Base-by-base conservation (phyloP, 2,797 vertebrate species). In the Alcedo atthis region DNA sequence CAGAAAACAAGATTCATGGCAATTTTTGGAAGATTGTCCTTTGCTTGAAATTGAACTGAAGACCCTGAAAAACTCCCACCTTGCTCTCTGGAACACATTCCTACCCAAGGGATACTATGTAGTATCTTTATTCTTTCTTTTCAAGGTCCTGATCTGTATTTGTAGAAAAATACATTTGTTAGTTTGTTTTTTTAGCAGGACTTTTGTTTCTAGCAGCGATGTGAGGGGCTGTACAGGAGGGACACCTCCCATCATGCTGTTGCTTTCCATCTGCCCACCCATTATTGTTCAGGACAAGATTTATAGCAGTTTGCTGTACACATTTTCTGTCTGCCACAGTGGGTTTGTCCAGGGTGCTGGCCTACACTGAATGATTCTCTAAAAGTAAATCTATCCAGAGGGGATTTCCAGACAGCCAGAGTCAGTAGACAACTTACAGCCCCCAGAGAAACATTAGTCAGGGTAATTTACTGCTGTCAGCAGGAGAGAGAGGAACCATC, bases 401-500 rank as follows among this genome's bases (percentile, higher is more conserved):
- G 96, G 89, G 90, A 62, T 94, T 96, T 93, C 89, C 87, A 94
- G 96, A 87, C 96, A 94, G 94, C n/a, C 22, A 8, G 82, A 95
- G 96, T 90, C 96, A 77, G 94, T 53, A 90, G 89, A 90, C 89
- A 82, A 54, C 92, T 80, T 84, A 58, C 2, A 82, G 94, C 86
- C 96, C 96, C 94, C 80, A 80, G 89, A 1, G 81, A 94, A 85
- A 63, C 70, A 43, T 68, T 49, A 58, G 81, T 90, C 89, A 53
- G 73, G 87, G 62, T 94, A 48, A 92, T 96, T 94, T 70, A 80
- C 69, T 53, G 16, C 81, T 82, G 94, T 89, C 58, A 55, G 85
- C 90, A 35, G 89, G 33, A 63, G 66, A 53, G 94, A 82, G 89
- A 67, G 82, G 28, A 32, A 57, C 75, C 57, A 73, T 61, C 83